phyloP scores from a whole-genome alignment of 2,113 vertebrate species.

The Agelaius tricolor region DNA sequence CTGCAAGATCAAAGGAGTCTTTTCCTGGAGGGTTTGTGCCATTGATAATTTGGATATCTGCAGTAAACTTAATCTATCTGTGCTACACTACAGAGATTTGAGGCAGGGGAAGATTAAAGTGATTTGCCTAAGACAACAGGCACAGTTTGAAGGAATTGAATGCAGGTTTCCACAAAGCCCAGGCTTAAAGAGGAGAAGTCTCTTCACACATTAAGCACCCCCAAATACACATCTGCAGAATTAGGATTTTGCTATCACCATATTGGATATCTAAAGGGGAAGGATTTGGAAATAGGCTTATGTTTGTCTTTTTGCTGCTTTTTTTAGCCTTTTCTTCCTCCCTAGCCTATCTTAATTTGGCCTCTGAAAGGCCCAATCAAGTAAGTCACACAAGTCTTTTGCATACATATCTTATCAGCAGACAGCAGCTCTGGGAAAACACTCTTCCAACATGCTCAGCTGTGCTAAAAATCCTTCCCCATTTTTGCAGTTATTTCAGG shows the following conservation, averaged over 20 bases:
- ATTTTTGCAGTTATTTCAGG: background rate
- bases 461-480: background rate
- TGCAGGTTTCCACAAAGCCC: background rate
- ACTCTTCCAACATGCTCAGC: background rate
- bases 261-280: background rate
- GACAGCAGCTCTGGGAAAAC: background rate
- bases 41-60: conserved; percentile 54
- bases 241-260: conserved; percentile 1
- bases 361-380: background rate
- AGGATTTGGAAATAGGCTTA: conserved; percentile 20
- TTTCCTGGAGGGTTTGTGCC: conserved; percentile 43
- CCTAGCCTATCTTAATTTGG: background rate
- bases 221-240: conserved; percentile 3
- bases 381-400: background rate
- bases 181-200: background rate
- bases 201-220: background rate
- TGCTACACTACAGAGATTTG: conserved; percentile 5
- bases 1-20: conserved; percentile 8
- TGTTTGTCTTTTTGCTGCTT: background rate
- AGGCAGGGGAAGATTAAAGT: conserved; percentile 50
- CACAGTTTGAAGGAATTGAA: background rate
- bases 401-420: background rate
- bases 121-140: conserved; percentile 56
- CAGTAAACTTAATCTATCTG: conserved; percentile 50
- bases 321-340: background rate